Evolutionary conservation across 2,888 invertebrate genomes (phyloP).

Genomic region (Ypsolopha scabrella): DNA sequence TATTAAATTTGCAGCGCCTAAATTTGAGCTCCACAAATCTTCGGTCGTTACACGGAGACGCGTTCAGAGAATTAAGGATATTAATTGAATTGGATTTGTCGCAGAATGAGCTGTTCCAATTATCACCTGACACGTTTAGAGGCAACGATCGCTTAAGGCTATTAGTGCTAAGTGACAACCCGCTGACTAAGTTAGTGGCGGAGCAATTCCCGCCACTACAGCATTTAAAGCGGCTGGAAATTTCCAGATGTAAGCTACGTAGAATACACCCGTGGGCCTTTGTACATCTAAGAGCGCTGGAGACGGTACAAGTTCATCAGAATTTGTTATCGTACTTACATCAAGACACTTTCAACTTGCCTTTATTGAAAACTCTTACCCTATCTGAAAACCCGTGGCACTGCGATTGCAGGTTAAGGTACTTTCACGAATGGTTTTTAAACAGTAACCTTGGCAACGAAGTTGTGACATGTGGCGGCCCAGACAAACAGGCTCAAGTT

Average conservation of each 20-base stretch:
- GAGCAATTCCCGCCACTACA: slow-evolving; percentile 86
- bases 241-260: slow-evolving; percentile 82
- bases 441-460: slow-evolving; percentile 81
- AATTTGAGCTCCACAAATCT: slow-evolving; percentile 82
- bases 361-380: slow-evolving; percentile 79
- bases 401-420: slow-evolving; percentile 88
- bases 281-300: slow-evolving; percentile 77
- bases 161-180: slow-evolving; percentile 85
- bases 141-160: slow-evolving; percentile 85
- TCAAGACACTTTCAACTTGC: slow-evolving; percentile 54
- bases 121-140: slow-evolving; percentile 84
- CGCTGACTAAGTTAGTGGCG: slow-evolving; percentile 76
- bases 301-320: slow-evolving; percentile 85
- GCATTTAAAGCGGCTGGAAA: slow-evolving; percentile 83
- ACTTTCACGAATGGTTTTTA: slow-evolving; percentile 86
- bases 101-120: slow-evolving; percentile 78
- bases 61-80: slow-evolving; percentile 86
- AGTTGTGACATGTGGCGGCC: slow-evolving; percentile 78
- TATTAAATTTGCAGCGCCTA: slow-evolving; percentile 87
- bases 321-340: slow-evolving; percentile 80
- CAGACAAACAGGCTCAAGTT: slow-evolving; percentile 73
- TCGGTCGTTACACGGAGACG: slow-evolving; percentile 79
- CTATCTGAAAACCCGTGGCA: slow-evolving; percentile 90
- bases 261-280: slow-evolving; percentile 82
- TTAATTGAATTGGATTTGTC: slow-evolving; percentile 89